Evolutionary conservation across 2,113 vertebrate genomes (phyloP), one percentile per base, ranked within the genome.

Genomic region (Seriola dumerili): DNA sequence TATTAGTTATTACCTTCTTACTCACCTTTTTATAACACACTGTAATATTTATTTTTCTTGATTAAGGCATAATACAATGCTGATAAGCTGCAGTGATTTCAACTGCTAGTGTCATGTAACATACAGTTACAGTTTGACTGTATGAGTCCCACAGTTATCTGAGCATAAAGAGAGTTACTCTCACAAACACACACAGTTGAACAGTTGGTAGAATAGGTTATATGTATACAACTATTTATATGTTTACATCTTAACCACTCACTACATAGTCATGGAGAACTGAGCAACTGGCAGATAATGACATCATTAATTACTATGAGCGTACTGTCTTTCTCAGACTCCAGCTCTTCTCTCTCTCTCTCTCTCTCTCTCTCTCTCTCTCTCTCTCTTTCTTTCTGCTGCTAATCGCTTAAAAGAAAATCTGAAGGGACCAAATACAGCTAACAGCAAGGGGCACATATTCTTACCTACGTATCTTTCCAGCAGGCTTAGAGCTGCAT

Each of bases 251-350:
- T 5, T 9, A 34, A 38, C 14, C 54, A n/a, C 42, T 82, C 23
- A 69, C 8, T 61, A 69, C 4, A 32, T 61, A 40, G 57, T 70
- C 58, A 61, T 1, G 14, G 69, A 65, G 42, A 71, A 52, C 21
- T 17, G n/a, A 71, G 68, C 42, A 9, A 23, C 23, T 59, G 68
- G n/a, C 36, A 72, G 13, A 68, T 84, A 38, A 63, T 80, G 64
- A 72, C 50, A 83, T 77, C 46, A 62, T 72, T 71, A 67, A 88
- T 72, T 80, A 80, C n/a, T 40, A 40, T 7, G 12, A 36, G 50
- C 12, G 13, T 64, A 52, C 52, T 70, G 72, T 80, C 65, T 85
- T 42, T 70, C 8, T 58, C 40, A 36, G 29, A n/a, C 29, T 32
- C 32, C 23, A 29, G 44, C 57, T 65, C 46, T 14, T 55, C 38